Evolutionary conservation across 2,797 vertebrate species (phyloP).

Genomic region (Taeniopygia guttata): DNA sequence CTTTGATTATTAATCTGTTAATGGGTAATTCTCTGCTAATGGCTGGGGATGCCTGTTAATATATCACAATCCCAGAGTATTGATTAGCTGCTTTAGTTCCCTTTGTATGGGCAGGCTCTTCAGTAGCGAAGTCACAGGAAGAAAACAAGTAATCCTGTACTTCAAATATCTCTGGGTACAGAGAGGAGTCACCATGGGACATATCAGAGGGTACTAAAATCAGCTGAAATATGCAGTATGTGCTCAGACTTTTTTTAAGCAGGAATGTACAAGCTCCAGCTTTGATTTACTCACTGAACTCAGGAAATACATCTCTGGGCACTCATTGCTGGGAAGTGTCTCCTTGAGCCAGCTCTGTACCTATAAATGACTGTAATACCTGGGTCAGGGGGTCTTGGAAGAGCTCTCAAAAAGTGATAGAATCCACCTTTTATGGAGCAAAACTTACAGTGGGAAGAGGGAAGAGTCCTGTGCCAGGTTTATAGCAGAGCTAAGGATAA

Average conservation of each 20-base stretch:
- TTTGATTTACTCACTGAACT: conserved; percentile 2
- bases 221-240: neutral
- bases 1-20: conserved; percentile 25
- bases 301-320: neutral
- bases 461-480: neutral
- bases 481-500: neutral
- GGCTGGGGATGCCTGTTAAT: neutral
- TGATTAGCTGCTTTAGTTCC: conserved; percentile 22
- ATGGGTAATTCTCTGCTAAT: neutral
- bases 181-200: neutral
- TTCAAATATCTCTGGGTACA: neutral
- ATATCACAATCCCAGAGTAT: neutral
- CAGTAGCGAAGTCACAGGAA: neutral
- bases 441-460: neutral
- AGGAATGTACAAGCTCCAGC: neutral
- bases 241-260: neutral
- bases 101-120: neutral
- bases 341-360: neutral
- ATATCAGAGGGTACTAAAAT: neutral
- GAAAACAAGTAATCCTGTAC: neutral
- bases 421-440: neutral
- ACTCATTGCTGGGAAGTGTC: neutral
- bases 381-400: neutral
- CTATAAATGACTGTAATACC: neutral
- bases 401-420: neutral